Evolutionary conservation across 2,113 vertebrate species (phyloP).

Genomic region (Eulemur rufifrons): DNA sequence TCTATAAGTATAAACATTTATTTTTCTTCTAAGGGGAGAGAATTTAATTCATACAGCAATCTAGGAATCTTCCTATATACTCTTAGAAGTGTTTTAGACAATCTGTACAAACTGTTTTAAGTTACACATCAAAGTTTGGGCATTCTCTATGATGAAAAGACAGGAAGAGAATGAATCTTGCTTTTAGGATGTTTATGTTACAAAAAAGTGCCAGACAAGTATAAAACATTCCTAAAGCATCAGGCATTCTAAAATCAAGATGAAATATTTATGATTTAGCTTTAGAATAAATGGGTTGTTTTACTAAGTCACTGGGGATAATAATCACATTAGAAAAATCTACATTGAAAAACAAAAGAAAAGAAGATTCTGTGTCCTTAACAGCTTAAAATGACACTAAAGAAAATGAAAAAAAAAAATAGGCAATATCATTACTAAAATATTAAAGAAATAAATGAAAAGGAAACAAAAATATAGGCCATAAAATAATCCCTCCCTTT

Average conservation of each 20-base stretch:
- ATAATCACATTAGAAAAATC: slow-evolving; percentile 47
- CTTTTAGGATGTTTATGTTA: slow-evolving; percentile 62
- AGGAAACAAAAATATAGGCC: not conserved
- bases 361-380: not conserved
- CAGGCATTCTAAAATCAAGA: slow-evolving; percentile 48
- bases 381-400: not conserved
- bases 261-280: slow-evolving; percentile 21
- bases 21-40: slow-evolving; percentile 55
- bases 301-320: slow-evolving; percentile 17
- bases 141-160: slow-evolving; percentile 33
- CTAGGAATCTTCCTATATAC: not conserved
- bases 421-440: not conserved
- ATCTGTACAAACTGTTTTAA: slow-evolving; percentile 57
- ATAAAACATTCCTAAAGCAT: slow-evolving; percentile 28
- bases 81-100: slow-evolving; percentile 39
- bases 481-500: not conserved
- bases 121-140: slow-evolving; percentile 20
- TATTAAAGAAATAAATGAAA: slow-evolving; percentile 20
- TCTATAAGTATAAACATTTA: not conserved
- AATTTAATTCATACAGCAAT: slow-evolving; percentile 38
- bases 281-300: not conserved
- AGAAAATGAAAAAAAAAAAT: slow-evolving; percentile 31
- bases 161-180: slow-evolving; percentile 50
- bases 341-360: not conserved
- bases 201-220: slow-evolving; percentile 25